A percentile compares a stretch with the other conserved stretches of the same genome.
Evolutionary conservation across 2,797 vertebrate genomes (phyloP).

Genomic region (Sebastes oblongus): DNA sequence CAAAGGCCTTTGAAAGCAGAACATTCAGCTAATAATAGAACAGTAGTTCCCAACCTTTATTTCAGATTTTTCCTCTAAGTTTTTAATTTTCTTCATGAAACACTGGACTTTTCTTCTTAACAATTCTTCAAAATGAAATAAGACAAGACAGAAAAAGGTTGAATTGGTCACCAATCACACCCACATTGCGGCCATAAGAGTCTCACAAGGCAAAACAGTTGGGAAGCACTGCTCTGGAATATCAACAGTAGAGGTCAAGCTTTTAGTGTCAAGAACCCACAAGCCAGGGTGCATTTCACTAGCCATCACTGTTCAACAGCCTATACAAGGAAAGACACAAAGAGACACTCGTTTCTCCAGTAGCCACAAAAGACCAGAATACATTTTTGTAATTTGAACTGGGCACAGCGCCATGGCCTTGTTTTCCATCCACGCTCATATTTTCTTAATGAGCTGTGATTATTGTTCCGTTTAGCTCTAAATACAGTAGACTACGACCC

Average conservation of each 20-base stretch:
- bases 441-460: conserved; percentile 44
- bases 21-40: background rate
- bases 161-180: background rate
- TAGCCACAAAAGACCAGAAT: conserved; percentile 9
- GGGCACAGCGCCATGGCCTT: background rate
- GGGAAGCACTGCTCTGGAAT: background rate
- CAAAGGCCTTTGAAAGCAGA: background rate
- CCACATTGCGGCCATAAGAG: background rate
- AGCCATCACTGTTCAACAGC: background rate
- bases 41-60: background rate
- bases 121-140: background rate
- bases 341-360: background rate
- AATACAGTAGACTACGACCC: background rate
- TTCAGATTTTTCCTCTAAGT: background rate
- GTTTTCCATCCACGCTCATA: conserved; percentile 16
- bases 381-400: conserved; percentile 1
- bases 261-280: background rate
- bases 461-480: conserved; percentile 1
- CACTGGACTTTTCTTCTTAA: background rate
- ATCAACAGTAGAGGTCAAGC: background rate
- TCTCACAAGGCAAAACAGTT: background rate
- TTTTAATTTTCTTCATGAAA: background rate
- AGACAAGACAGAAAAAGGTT: background rate
- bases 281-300: background rate
- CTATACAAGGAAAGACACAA: background rate